Percentiles rank a stretch among this genome's conserved stretches.
Evolutionary conservation across 1,140 invertebrate species (phyloP).

Genomic region (Sminthurides bifidus): DNA sequence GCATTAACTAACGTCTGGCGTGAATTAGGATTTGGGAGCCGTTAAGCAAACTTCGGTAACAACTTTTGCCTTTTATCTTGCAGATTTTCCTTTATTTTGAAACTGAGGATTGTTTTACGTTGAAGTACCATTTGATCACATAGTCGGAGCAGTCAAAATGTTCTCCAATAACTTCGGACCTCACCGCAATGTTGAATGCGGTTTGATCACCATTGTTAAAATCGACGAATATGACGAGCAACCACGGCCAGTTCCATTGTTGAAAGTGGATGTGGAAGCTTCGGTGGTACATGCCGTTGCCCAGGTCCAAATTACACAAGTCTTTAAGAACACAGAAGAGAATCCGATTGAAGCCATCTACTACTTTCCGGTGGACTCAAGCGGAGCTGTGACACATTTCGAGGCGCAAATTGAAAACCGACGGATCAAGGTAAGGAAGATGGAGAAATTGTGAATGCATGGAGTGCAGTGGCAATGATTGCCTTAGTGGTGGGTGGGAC

Average conservation of each 20-base stretch:
- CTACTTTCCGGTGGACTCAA: conserved; percentile 25
- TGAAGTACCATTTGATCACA: too few species aligned
- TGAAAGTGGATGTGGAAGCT: conserved; percentile 13
- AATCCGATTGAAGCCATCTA: conserved; percentile 27
- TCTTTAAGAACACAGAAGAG: conserved; percentile 24
- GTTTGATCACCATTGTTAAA: conserved; percentile 9
- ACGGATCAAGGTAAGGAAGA: conserved; percentile 23
- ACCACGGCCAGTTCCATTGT: conserved; percentile 17
- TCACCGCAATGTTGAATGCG: conserved; percentile 19
- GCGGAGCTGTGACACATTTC: conserved; percentile 25
- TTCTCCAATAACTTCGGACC: conserved; percentile 5
- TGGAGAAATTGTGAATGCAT: neutral
- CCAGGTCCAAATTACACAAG: conserved; percentile 22
- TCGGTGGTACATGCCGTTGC: conserved; percentile 23
- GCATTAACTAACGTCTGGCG: too few species aligned
- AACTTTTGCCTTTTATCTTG: too few species aligned
- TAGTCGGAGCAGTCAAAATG: neutral
- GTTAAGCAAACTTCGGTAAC: too few species aligned
- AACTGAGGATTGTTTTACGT: too few species aligned
- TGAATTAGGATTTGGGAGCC: too few species aligned
- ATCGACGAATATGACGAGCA: neutral
- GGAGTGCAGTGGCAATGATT: neutral
- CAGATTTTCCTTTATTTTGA: too few species aligned
- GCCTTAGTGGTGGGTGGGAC: neutral
- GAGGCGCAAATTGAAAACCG: conserved; percentile 25